Evolutionary conservation across 2,888 invertebrate species (phyloP), one percentile per base, ranked within the genome.

Genomic region (Callyntrura guangdongensis): DNA sequence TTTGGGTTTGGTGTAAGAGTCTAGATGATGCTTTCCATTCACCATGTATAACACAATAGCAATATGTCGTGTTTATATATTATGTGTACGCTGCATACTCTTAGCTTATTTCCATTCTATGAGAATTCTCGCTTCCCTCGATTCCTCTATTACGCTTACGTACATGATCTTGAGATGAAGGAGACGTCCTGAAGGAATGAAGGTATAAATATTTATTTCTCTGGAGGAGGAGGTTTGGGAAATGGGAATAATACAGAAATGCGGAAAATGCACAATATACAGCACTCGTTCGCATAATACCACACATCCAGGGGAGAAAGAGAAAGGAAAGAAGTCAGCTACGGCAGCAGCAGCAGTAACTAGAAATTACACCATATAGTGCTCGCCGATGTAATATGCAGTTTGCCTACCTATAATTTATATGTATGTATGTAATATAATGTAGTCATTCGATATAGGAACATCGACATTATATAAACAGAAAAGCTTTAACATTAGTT

Each of bases 201-300:
- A 89, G 85, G 89, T 85, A 89, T 89, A 89, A 89, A 89, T 89
- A 89, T 89, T 89, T 89, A 89, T 89, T 89, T 89, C 89, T 85
- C 89, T 89, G 89, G 89, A 89, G 89, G 79, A 89, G 85, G 85
- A 77, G 89, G 89, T 74, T 89, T 85, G 89, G 85, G 89, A 89
- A 85, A 89, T 89, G 85, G 89, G 89, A 89, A 89, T 89, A 89
- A 89, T 89, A 89, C 61, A 74, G 89, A 89, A 89, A 89, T 89
- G 89, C 89, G 89, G 89, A 89, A 84, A 79, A 67, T 79, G 67
- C 36, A 49, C 49, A 27, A 89, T 77, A 83, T 47, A 74, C 83
- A 69, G 67, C 81, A 81, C 81, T 74, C 83, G 56, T 72, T 85
- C 85, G 69, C 85, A 81, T 49, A 79, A 69, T 81, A 88, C 82